These are phyloP conservation scores for Eristalis intricaria DNA, from an alignment of 2,888 invertebrate genomes.

Conservation along the genomic window DNA sequence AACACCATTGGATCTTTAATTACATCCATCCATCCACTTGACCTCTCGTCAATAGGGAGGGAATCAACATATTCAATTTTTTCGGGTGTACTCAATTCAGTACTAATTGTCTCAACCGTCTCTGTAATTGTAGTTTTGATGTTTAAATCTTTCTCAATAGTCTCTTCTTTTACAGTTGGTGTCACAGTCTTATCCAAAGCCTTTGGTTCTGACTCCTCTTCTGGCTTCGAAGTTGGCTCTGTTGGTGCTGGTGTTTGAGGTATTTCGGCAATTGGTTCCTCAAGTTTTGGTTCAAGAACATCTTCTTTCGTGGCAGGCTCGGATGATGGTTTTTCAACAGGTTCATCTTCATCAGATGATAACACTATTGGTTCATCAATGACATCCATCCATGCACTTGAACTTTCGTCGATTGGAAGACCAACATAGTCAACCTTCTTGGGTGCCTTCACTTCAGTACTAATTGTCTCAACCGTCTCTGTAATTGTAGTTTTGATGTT, in stretches of 20 bases:
- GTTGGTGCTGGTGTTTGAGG: neutral
- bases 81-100: constrained; percentile 40
- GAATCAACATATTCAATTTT: constrained; percentile 76
- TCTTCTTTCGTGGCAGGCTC: constrained; percentile 3
- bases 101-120: no score
- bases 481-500: neutral
- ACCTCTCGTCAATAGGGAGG: constrained; percentile 76
- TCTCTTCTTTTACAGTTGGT: neutral
- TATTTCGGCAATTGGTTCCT: neutral
- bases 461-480: neutral
- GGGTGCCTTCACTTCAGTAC: neutral
- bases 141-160: neutral
- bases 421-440: constrained; percentile 63
- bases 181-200: no score
- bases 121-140: neutral
- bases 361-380: constrained; percentile 55
- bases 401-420: constrained; percentile 73
- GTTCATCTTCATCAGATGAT: constrained; percentile 73
- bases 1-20: constrained; percentile 80
- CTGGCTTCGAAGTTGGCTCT: neutral
- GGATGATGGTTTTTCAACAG: constrained; percentile 27
- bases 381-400: constrained; percentile 75
- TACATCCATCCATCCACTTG: constrained; percentile 78
- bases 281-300: neutral
- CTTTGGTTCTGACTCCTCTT: neutral